Evolutionary conservation across 2,113 vertebrate genomes (phyloP).

Genomic region (Lycaon pictus): DNA sequence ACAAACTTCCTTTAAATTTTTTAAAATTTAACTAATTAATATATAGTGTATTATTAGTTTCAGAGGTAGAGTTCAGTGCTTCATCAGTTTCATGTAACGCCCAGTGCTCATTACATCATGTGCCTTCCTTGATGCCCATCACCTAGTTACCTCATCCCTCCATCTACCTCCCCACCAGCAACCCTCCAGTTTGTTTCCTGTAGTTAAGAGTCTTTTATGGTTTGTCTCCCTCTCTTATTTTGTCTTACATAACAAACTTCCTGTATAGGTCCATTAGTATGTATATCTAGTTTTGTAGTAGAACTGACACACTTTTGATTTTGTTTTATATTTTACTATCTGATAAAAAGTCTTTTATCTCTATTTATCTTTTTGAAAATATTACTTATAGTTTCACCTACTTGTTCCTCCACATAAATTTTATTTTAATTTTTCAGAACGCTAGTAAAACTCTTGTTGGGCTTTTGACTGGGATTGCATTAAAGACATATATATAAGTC

Average conservation of each 20-base stretch:
- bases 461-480: not conserved
- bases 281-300: not conserved
- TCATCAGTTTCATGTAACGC: not conserved
- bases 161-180: not conserved
- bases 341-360: not conserved
- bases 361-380: slow-evolving; percentile 13
- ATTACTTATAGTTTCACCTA: not conserved
- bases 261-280: not conserved
- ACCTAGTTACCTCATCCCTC: not conserved
- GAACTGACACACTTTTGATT: not conserved
- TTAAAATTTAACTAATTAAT: not conserved
- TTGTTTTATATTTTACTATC: slow-evolving; percentile 9
- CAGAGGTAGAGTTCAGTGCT: not conserved
- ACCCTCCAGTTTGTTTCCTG: not conserved
- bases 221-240: not conserved
- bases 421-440: slow-evolving; percentile 52
- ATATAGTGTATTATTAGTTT: not conserved
- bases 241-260: not conserved
- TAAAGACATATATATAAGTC: not conserved
- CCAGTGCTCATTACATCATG: not conserved
- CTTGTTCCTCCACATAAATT: not conserved
- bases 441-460: not conserved
- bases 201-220: not conserved
- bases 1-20: not conserved
- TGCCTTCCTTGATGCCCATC: not conserved